Base-by-base conservation (phyloP, 64 coral and sea anemone genomes). In the Pocillopora verrucosa region DNA sequence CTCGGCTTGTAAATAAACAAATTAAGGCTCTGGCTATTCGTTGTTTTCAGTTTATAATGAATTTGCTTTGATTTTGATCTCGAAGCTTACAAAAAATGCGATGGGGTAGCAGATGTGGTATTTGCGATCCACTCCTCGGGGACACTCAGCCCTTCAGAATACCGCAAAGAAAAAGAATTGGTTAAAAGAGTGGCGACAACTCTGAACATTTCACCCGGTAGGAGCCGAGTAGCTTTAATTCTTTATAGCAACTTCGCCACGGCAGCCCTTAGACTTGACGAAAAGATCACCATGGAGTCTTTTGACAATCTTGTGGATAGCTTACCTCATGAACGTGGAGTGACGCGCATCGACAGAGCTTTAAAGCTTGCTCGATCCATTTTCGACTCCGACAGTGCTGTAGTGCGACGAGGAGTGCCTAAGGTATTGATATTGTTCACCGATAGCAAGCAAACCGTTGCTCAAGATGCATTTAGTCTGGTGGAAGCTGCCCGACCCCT, bases 331-430 rank as follows among this genome's bases (percentile, higher is more conserved):
- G 59, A 58, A 14, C 24, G 70, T 15, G 96, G 92, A 63, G 57
- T 74, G 65, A 98, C 96, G 45, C 89, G 96, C 16, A 98, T 98
- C 45, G 96, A 98, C 70, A 82, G 88, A 70, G 96, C 92, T n/a
- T 57, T 98, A 51, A 82, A 89, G 36, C 80, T 94, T 22, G 90
- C 96, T 34, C 70, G 73, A 35, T 83, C 75, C 1, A 77, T 94
- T 25, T 89, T 98, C 45, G 89, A 94, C 78, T 59, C 80, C 6
- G 67, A 16, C 25, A 64, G 65, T 56, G 88, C 75, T 11, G 36
- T 76, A 34, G 82, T 57, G 2, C 90, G 84, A 77, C 87, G 75
- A 41, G 88, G 87, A 45, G 69, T 89, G 26, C 76, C 87, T 9
- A 94, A 87, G 58, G 68, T 98, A 1, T 76, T 92, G n/a, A 90